phyloP scores from a whole-genome alignment of 2,888 invertebrate genomes.

The Pilophorus perplexus region DNA sequence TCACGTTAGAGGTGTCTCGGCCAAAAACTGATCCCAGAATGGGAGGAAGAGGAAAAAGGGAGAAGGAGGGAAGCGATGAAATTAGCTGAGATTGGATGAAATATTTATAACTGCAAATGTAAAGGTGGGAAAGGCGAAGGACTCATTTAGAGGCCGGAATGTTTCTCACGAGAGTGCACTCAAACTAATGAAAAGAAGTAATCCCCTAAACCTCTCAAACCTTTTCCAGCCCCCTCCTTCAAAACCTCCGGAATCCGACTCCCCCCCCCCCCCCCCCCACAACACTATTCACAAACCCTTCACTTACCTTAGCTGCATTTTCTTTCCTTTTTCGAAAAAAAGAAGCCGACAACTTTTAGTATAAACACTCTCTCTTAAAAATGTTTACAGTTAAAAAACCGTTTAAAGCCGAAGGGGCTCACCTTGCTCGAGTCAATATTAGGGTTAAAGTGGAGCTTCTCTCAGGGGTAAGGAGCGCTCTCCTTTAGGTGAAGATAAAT shows the following conservation, averaged over 20 bases:
- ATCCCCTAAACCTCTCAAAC: slow-evolving; percentile 52
- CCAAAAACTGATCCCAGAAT: not conserved
- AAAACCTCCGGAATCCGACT: not conserved
- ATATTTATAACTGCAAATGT: slow-evolving; percentile 47
- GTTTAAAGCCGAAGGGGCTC: slow-evolving; percentile 39
- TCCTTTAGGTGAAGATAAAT: slow-evolving; percentile 43
- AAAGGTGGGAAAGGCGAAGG: slow-evolving; percentile 44
- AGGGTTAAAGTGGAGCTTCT: slow-evolving; percentile 42
- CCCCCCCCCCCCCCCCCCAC: slow-evolving; percentile 2
- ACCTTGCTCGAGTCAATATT: slow-evolving; percentile 42
- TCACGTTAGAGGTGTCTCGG: slow-evolving; percentile 39
- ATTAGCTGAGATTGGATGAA: slow-evolving; percentile 45
- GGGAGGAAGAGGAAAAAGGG: slow-evolving; percentile 7
- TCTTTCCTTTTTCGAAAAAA: slow-evolving; percentile 9
- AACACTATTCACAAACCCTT: no score
- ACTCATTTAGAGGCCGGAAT: slow-evolving; percentile 43
- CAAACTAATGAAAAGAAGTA: slow-evolving; percentile 60
- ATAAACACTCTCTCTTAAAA: slow-evolving; percentile 42
- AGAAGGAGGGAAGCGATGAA: slow-evolving; percentile 39
- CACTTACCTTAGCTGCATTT: slow-evolving; percentile 7
- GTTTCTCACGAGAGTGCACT: slow-evolving; percentile 53
- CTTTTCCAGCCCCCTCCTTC: slow-evolving; percentile 19
- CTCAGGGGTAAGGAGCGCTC: slow-evolving; percentile 38
- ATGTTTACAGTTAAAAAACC: slow-evolving; percentile 43
- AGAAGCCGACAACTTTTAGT: slow-evolving; percentile 38